Evolutionary conservation across 2,888 invertebrate species (phyloP).

Genomic region (Anagyrus pseudococci): DNA sequence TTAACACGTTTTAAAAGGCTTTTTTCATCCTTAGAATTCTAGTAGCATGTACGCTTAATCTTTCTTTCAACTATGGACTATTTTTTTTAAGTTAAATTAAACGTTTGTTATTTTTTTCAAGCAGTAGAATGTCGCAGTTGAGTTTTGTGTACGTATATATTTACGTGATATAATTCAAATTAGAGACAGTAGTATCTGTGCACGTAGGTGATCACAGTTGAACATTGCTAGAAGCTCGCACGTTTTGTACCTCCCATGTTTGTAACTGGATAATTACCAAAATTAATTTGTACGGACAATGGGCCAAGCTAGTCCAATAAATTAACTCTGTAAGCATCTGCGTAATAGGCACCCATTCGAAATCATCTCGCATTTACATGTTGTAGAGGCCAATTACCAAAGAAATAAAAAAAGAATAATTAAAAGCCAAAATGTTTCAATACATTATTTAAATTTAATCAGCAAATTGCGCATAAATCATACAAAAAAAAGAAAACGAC

Average conservation of each 20-base stretch:
- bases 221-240: not conserved
- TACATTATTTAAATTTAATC: constrained; percentile 8
- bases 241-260: not conserved
- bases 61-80: too few species aligned
- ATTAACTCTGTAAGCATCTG: not conserved
- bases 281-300: not conserved
- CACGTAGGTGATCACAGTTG: not conserved
- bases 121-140: too few species aligned
- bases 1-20: too few species aligned
- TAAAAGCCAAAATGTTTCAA: too few species aligned
- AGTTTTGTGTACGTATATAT: not conserved
- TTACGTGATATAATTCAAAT: not conserved
- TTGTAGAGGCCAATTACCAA: not conserved
- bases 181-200: not conserved
- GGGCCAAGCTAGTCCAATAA: not conserved
- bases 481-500: not conserved
- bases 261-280: not conserved
- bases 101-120: not conserved
- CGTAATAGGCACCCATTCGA: too few species aligned
- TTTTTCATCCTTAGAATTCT: too few species aligned
- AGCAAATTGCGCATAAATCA: not conserved
- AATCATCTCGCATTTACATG: not conserved
- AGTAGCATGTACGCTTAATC: too few species aligned
- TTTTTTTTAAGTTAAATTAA: too few species aligned
- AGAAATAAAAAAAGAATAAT: not conserved